A percentile compares a stretch with the other conserved stretches of the same genome.
phyloP scores from a whole-genome alignment of 2,797 vertebrate genomes.

The Hafferia zeledoni region DNA sequence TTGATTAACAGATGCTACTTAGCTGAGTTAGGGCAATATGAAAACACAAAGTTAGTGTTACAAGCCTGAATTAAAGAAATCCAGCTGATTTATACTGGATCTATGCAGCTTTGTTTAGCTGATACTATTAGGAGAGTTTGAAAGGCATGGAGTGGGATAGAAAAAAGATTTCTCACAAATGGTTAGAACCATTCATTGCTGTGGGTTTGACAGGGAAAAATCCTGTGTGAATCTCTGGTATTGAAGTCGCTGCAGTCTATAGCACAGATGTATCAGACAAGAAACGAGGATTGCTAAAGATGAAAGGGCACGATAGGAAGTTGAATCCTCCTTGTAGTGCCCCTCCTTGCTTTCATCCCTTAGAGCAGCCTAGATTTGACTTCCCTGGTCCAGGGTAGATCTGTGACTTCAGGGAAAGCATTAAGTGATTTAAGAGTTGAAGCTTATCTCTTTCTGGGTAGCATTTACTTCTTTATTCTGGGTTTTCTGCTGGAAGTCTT shows the following conservation, averaged over 20 bases:
- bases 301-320: background rate
- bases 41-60: background rate
- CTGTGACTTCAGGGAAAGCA: background rate
- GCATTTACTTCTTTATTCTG: background rate
- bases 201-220: background rate
- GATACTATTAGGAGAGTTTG: background rate
- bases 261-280: background rate
- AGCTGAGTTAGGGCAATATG: background rate
- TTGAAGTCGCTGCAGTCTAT: background rate
- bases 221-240: background rate
- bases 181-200: background rate
- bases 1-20: background rate
- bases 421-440: conserved; percentile 32
- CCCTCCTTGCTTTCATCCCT: background rate
- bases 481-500: background rate
- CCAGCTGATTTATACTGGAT: background rate
- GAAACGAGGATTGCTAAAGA: conserved; percentile 3
- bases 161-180: background rate
- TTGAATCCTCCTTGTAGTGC: background rate
- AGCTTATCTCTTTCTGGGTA: conserved; percentile 12
- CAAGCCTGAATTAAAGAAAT: background rate
- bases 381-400: background rate
- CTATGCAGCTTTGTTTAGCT: background rate
- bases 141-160: accelerated
- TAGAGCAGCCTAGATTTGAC: background rate